Evolutionary conservation across 1,140 invertebrate species (phyloP), one percentile per base, ranked within the genome.

Genomic region (Araneus ventricosus): DNA sequence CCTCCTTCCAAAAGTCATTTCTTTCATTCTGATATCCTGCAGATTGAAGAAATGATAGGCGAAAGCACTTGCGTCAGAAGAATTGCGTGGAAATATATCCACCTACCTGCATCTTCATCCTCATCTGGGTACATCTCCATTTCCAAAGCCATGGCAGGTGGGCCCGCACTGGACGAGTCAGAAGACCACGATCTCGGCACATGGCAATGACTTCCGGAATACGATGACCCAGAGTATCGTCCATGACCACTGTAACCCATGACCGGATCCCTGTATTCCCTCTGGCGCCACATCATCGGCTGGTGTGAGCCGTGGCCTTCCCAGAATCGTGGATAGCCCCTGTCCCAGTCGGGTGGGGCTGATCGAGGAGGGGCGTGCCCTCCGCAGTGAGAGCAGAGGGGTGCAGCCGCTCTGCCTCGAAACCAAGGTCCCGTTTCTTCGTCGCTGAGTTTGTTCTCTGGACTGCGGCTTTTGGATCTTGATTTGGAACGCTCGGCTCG

Each of bases 101-200:
- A 34, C 63, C 27, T 61, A 94, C 93, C 93, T 24, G 93, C 88
- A 87, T 94, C 93, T 70, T 94, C 93, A 39, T 94, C 93, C 30
- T 94, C 93, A 6, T 94, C 88, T 3, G 70, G 84, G 86, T 89
- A 93, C 61, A 94, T 57, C 0, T 84, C 87, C 37, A 70, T 70
- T 70, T 93, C 92, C 34, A 86, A n/a, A 6, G 59, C 14, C 70
- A 75, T 34, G 27, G 70, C 70, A 34, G 59, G 27, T 20, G 59
- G 39, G 27, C 75, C 45, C 20, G n/a, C 27, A 22, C 37, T 75
- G 2, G 30, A 70, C 79, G 75, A 61, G 24, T 91, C 90, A 22
- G 90, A 61, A 17, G 91, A 93, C 91, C 91, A 93, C 14, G 91
- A 87, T 24, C 91, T 34, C 7, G 91, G 91, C 5, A 93, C 82